Evolutionary conservation across 37 sponge, comb jelly and placozoan genomes (phyloP).

Genomic region (Hexactinellida sp.): DNA sequence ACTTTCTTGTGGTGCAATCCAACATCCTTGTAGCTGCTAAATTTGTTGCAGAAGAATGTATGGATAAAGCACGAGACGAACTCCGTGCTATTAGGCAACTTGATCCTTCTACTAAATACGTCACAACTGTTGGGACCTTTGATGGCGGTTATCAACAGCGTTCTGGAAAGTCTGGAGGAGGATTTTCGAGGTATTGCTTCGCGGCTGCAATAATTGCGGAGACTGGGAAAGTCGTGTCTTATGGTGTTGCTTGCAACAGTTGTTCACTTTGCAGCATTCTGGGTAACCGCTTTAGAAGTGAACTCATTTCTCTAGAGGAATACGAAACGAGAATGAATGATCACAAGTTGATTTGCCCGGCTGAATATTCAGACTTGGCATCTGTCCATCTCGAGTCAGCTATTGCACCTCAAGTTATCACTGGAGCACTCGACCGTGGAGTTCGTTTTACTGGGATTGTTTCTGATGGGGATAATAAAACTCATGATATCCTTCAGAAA

Average conservation of each 20-base stretch:
- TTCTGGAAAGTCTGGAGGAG: too few relatives aligned
- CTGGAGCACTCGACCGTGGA: not conserved
- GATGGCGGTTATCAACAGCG: not conserved
- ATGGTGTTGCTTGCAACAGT: too few relatives aligned
- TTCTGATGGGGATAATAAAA: too few relatives aligned
- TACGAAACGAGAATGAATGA: not conserved
- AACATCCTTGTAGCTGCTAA: not conserved
- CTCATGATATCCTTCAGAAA: not conserved
- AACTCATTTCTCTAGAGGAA: not conserved
- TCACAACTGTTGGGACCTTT: not conserved
- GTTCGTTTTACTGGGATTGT: not conserved
- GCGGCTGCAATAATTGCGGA: not conserved
- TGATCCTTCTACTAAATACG: too few relatives aligned
- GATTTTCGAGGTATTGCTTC: not conserved
- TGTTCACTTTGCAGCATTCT: too few relatives aligned
- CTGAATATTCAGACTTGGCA: not conserved
- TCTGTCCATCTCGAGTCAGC: not conserved
- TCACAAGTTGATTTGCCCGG: not conserved
- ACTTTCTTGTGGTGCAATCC: not conserved
- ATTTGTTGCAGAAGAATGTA: not conserved
- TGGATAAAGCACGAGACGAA: not conserved
- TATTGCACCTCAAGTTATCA: not conserved
- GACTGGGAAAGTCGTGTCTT: too few relatives aligned
- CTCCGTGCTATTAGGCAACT: too few relatives aligned
- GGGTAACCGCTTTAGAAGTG: not conserved